Conservation (phyloP, 2,797 vertebrate genomes). For the Parauchenoglanis ngamensis region DNA sequence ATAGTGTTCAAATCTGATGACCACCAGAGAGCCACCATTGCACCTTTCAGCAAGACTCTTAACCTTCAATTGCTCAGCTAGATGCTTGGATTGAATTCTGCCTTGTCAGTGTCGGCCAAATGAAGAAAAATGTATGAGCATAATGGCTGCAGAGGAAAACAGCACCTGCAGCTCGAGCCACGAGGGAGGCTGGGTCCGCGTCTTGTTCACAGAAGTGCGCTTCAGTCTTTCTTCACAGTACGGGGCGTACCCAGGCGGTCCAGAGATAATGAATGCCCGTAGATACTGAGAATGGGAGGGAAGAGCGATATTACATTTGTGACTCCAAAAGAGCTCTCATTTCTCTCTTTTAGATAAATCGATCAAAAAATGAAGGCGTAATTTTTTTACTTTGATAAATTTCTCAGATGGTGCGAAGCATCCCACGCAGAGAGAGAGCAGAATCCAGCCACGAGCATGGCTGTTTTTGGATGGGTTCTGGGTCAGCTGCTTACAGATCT, state of each 20-base stretch:
- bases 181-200: conserved; percentile 93
- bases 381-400: conserved; percentile 88
- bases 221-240: conserved; percentile 95
- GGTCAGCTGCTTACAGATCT: conserved; percentile 96
- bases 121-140: conserved; percentile 18
- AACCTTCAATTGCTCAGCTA: neutral
- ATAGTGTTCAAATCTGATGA: neutral
- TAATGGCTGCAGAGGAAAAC: neutral
- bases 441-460: conserved; percentile 95
- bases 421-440: conserved; percentile 92
- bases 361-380: conserved; percentile 9
- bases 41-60: neutral
- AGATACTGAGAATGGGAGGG: conserved; percentile 77
- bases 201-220: conserved; percentile 89
- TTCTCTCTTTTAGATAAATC: neutral
- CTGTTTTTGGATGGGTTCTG: conserved; percentile 98
- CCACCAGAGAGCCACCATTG: neutral
- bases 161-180: conserved; percentile 96
- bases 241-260: conserved; percentile 90
- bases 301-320: neutral
- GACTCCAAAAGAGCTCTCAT: neutral
- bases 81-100: conserved; percentile 4
- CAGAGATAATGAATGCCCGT: conserved; percentile 89
- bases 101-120: conserved; percentile 1
- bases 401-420: conserved; percentile 97